phyloP scores from a whole-genome alignment of 1,140 invertebrate species.

The Euura saliciscinereae region DNA sequence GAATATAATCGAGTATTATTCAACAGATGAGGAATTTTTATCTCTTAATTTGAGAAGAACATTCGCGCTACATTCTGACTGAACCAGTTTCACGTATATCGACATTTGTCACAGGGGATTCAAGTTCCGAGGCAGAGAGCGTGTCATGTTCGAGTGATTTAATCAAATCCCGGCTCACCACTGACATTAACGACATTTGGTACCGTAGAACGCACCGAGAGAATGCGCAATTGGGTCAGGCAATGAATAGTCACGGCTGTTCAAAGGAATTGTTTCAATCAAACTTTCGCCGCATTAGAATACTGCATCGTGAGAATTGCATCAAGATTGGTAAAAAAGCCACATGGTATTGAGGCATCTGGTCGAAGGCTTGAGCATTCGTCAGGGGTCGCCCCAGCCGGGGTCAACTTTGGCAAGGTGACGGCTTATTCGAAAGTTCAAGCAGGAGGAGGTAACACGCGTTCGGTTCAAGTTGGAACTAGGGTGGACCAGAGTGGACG shows the following conservation, averaged over 20 bases:
- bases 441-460: slow-evolving; percentile 23
- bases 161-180: neutral
- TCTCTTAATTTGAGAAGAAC: no score
- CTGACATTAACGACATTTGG: slow-evolving; percentile 4
- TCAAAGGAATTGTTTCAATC: neutral
- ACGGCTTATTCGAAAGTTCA: slow-evolving; percentile 40
- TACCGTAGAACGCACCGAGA: neutral
- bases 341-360: neutral
- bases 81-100: neutral
- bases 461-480: slow-evolving; percentile 4
- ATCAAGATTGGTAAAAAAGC: no score
- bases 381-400: neutral
- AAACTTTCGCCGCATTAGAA: neutral
- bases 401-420: slow-evolving; percentile 7
- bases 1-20: no score
- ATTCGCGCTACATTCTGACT: neutral
- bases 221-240: neutral
- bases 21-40: no score
- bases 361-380: neutral
- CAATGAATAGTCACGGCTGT: neutral
- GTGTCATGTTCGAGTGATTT: neutral
- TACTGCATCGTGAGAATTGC: neutral
- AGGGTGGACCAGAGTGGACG: neutral
- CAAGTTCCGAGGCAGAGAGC: neutral
- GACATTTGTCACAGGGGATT: neutral